Conservation (phyloP, 1,140 invertebrate species). For the Dendroctonus ponderosae region DNA sequence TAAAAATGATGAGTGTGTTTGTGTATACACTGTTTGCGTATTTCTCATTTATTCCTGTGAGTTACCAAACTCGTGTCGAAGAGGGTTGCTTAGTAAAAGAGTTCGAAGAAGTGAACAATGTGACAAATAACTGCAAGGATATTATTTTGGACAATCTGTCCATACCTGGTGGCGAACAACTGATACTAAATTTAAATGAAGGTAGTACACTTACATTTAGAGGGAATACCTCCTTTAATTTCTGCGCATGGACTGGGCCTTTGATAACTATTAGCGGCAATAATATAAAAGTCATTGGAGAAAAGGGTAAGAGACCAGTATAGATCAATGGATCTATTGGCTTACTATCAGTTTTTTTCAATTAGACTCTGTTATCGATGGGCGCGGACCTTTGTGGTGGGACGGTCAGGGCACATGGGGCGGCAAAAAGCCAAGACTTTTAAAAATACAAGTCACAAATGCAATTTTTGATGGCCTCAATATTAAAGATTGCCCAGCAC, state of each 20-base stretch:
- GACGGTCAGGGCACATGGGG: slow-evolving; percentile 23
- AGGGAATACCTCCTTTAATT: slow-evolving; percentile 17
- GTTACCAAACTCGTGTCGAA: too few species aligned
- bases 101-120: slow-evolving; percentile 14
- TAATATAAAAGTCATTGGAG: slow-evolving; percentile 12
- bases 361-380: slow-evolving; percentile 22
- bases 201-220: slow-evolving; percentile 13
- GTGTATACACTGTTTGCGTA: too few species aligned
- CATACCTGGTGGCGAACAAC: slow-evolving; percentile 12
- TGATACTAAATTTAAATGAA: slow-evolving; percentile 4
- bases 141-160: slow-evolving; percentile 5
- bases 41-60: too few species aligned
- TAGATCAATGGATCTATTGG: too few species aligned
- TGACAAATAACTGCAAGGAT: slow-evolving; percentile 12
- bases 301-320: slow-evolving; percentile 1
- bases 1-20: too few species aligned
- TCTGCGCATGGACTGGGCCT: slow-evolving; percentile 16
- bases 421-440: slow-evolving; percentile 11
- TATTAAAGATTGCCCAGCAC: slow-evolving; percentile 15
- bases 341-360: too few species aligned
- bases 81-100: slow-evolving; percentile 6
- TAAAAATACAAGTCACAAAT: slow-evolving; percentile 5
- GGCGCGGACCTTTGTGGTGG: slow-evolving; percentile 28
- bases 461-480: slow-evolving; percentile 9
- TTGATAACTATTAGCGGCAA: slow-evolving; percentile 8